These are phyloP conservation scores for Porites cylindrica DNA, from an alignment of 92 coral and sea anemone genomes.

Conservation along the genomic window DNA sequence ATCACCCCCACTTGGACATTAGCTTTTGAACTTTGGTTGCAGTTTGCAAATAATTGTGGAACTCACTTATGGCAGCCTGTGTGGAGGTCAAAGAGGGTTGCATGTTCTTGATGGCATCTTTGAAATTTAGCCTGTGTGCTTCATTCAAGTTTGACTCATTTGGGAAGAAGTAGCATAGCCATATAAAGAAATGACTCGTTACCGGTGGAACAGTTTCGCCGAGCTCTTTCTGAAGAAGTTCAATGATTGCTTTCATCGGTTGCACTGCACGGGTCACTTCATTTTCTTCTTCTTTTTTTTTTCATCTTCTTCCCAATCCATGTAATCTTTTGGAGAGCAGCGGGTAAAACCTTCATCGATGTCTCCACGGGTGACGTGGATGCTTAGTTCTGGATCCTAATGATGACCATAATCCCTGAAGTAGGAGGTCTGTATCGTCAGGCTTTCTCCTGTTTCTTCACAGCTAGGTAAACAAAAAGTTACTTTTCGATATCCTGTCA, in stretches of 20 bases:
- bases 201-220: constrained; percentile 46
- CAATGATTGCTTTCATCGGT: constrained; percentile 52
- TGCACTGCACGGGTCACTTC: constrained; percentile 12
- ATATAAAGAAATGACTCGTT: constrained; percentile 57
- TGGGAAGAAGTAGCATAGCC: constrained; percentile 68
- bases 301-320: constrained; percentile 35
- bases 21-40: constrained; percentile 22
- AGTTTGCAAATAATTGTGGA: constrained; percentile 10
- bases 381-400: constrained; percentile 29
- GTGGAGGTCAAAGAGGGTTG: constrained; percentile 26
- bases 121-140: constrained; percentile 33
- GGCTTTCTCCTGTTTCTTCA: constrained; percentile 9
- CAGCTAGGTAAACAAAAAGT: constrained; percentile 31
- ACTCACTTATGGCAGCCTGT: constrained; percentile 21
- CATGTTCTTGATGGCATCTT: constrained; percentile 30
- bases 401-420: constrained; percentile 25
- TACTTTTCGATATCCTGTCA: constrained; percentile 3
- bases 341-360: constrained; percentile 11
- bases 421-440: constrained; percentile 25
- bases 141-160: constrained; percentile 13
- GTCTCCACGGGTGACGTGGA: constrained; percentile 40
- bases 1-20: constrained; percentile 11
- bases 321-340: constrained; percentile 27
- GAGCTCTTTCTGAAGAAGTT: constrained; percentile 56
- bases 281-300: neutral